phyloP scores from a whole-genome alignment of 2,113 vertebrate genomes.

The Alaudala cheleensis region DNA sequence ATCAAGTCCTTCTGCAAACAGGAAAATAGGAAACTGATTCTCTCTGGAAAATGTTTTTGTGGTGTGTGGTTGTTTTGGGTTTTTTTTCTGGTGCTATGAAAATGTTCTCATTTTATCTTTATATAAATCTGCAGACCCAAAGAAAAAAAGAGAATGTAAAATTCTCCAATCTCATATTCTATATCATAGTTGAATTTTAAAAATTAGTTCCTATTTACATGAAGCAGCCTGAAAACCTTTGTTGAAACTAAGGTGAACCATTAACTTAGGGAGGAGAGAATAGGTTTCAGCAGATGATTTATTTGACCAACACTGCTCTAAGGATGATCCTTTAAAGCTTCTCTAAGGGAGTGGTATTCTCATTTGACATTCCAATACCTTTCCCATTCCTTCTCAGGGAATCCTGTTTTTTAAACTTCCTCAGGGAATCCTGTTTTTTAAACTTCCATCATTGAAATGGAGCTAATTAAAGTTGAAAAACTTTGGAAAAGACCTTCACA shows the following conservation, averaged over 20 bases:
- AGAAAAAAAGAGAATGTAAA: background rate
- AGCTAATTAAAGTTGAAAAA: background rate
- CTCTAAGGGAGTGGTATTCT: background rate
- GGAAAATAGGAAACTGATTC: background rate
- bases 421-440: background rate
- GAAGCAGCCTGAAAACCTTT: background rate
- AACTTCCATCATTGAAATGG: background rate
- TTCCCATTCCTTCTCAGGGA: background rate
- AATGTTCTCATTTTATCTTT: background rate
- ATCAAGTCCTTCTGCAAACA: background rate
- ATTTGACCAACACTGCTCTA: background rate
- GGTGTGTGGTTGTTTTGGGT: too few species aligned
- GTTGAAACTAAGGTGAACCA: background rate
- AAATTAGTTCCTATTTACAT: background rate
- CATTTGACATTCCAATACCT: background rate
- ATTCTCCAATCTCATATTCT: background rate
- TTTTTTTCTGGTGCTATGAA: background rate
- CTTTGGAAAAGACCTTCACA: background rate
- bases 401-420: background rate
- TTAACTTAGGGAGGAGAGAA: background rate
- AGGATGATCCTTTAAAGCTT: background rate
- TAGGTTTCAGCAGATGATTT: background rate
- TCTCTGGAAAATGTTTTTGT: background rate
- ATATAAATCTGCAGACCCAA: background rate
- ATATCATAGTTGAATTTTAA: background rate